Conservation (phyloP, 1,140 invertebrate species). For the Philopotamus ludificatus region DNA sequence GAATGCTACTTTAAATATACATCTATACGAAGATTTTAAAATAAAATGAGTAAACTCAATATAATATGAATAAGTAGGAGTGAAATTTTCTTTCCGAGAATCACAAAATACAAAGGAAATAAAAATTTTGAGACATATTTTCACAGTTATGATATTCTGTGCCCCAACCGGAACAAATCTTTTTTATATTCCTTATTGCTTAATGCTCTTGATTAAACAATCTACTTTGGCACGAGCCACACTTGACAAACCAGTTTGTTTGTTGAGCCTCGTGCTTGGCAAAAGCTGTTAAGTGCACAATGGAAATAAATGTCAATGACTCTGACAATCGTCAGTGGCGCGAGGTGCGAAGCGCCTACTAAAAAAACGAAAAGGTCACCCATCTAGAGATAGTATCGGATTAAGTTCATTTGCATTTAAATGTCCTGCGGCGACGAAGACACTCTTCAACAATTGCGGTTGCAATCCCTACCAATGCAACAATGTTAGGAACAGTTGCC, state of each 20-base stretch:
- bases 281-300: constrained; percentile 28
- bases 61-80: too few species aligned
- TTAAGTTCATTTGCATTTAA: too few species aligned
- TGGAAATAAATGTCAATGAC: constrained; percentile 34
- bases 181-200: neutral
- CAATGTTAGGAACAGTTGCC: constrained; percentile 12
- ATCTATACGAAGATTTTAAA: too few species aligned
- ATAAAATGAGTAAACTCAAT: too few species aligned
- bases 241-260: constrained; percentile 21
- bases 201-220: constrained; percentile 7
- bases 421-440: too few species aligned
- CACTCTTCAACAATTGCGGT: constrained; percentile 9
- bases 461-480: constrained; percentile 7
- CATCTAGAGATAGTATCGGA: too few species aligned
- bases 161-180: neutral
- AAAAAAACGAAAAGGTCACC: constrained; percentile 22
- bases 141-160: too few species aligned
- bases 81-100: too few species aligned
- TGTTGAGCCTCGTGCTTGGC: neutral
- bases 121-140: too few species aligned
- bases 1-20: too few species aligned
- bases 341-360: constrained; percentile 12
- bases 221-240: constrained; percentile 31
- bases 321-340: constrained; percentile 17
- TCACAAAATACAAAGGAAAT: too few species aligned